These are phyloP conservation scores for Achroia grisella DNA, from an alignment of 1,140 invertebrate genomes.

Conservation along the genomic window DNA sequence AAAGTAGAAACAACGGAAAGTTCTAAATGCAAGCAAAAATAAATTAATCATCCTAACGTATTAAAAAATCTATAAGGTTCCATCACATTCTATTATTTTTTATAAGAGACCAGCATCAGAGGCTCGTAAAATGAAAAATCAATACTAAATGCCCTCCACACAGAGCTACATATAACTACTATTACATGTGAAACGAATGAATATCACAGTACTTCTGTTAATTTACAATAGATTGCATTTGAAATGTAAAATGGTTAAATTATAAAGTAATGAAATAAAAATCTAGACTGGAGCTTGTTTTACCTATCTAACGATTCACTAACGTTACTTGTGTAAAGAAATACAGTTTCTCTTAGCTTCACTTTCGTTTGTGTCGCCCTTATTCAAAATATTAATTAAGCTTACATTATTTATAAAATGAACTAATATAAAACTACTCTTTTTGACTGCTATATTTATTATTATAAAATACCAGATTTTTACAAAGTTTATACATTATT, in stretches of 20 bases:
- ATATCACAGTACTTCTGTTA: constrained; percentile 60
- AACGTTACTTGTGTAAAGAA: constrained; percentile 17
- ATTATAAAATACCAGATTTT: constrained; percentile 45
- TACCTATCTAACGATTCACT: constrained; percentile 38
- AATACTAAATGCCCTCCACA: constrained; percentile 22
- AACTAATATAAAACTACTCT: constrained; percentile 34
- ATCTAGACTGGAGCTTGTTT: constrained; percentile 41
- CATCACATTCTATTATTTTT: no score
- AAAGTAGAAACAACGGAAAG: no score
- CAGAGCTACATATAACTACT: constrained; percentile 33
- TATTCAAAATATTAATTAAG: constrained; percentile 17
- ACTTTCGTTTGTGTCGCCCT: constrained; percentile 9
- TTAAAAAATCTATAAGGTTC: no score
- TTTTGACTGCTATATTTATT: constrained; percentile 31
- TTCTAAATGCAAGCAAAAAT: no score
- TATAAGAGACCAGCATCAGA: constrained; percentile 1
- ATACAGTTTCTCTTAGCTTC: constrained; percentile 10
- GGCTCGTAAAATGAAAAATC: constrained; percentile 7
- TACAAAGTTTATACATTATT: constrained; percentile 47
- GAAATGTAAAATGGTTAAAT: constrained; percentile 12
- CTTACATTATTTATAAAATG: constrained; percentile 37
- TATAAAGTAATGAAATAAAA: constrained; percentile 43
- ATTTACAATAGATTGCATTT: constrained; percentile 29
- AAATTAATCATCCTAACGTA: no score
- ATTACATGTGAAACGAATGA: constrained; percentile 44